Base-by-base conservation (phyloP, 1,140 invertebrate genomes). In the Doryteuthis pealeii region DNA sequence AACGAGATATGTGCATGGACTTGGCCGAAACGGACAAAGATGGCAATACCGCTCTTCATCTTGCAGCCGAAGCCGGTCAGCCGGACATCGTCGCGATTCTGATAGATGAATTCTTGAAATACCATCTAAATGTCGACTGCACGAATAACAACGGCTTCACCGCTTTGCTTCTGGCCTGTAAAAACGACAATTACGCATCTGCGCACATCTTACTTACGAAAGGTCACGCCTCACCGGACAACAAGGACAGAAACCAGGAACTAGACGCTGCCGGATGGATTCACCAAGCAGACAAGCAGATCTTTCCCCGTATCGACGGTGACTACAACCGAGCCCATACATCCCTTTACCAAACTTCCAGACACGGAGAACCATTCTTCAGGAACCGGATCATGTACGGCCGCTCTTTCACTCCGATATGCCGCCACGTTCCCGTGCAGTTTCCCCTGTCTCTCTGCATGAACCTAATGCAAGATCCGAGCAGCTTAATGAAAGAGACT, bases 121-220 rank as follows among this genome's bases (percentile, higher is more conserved):
- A 83, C 74, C 81, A 84, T 62, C 71, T 86, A 5, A 78, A 84
- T 40, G 73, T 84, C 28, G 86, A 87, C 76, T 77, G 71, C 28
- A 73, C 84, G 30, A 87, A 87, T 78, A 79, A 78, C 69, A 69
- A 85, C 15, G 86, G 86, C 30, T 86, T 86, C 79, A 86, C 85
- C 2, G 77, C 85, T 12, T 69, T 87, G 68, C 71, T 87, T 67
- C 71, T 86, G 40, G 83, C 84, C 8, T 82, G 82, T 72, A 85
- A 85, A 77, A 77, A 81, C 72, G 85, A 82, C 2, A 77, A 87
- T 76, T 87, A 81, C 74, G 83, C 78, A 4, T 82, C 82, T 4
- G 86, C 83, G 12, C 76, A 85, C 74, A 67, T 76, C 31, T 70
- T 86, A 12, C 70, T 86, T 30, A 83, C 80, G 28, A 67, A 79